Conservation (phyloP, 2,113 vertebrate genomes). For the Cyprinodon variegatus region DNA sequence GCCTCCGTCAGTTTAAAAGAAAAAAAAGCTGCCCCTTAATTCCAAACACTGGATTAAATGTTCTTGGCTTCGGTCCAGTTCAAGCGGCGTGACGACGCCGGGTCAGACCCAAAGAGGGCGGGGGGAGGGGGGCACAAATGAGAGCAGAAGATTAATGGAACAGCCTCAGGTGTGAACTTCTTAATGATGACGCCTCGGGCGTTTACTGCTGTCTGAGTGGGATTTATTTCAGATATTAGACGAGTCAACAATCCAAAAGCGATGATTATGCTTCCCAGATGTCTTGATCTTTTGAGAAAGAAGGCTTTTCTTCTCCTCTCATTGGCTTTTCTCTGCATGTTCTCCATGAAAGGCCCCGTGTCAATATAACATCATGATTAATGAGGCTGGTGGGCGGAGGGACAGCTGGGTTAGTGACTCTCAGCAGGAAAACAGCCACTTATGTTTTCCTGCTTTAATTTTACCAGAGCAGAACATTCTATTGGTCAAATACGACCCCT, state of each 20-base stretch:
- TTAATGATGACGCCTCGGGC: not conserved
- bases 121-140: slow-evolving; percentile 23
- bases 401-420: slow-evolving; percentile 54
- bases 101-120: not conserved
- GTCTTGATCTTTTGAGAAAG: slow-evolving; percentile 18
- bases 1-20: slow-evolving; percentile 27
- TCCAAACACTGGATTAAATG: slow-evolving; percentile 39
- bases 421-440: slow-evolving; percentile 51
- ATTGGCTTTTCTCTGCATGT: slow-evolving; percentile 34
- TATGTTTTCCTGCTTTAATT: slow-evolving; percentile 47
- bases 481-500: too few species aligned
- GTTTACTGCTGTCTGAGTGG: not conserved
- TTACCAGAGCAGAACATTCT: slow-evolving; percentile 20
- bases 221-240: slow-evolving; percentile 1
- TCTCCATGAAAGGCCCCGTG: slow-evolving; percentile 43
- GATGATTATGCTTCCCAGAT: slow-evolving; percentile 9
- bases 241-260: slow-evolving; percentile 5
- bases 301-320: slow-evolving; percentile 6
- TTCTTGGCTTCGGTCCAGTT: slow-evolving; percentile 68
- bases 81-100: slow-evolving; percentile 16
- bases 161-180: slow-evolving; percentile 21
- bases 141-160: slow-evolving; percentile 40
- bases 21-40: slow-evolving; percentile 5
- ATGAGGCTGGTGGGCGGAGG: slow-evolving; percentile 70
- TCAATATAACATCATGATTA: slow-evolving; percentile 75